Percentiles rank a stretch among this genome's conserved stretches.
phyloP scores from a whole-genome alignment of 2,113 vertebrate species.

The Albula glossodonta region DNA sequence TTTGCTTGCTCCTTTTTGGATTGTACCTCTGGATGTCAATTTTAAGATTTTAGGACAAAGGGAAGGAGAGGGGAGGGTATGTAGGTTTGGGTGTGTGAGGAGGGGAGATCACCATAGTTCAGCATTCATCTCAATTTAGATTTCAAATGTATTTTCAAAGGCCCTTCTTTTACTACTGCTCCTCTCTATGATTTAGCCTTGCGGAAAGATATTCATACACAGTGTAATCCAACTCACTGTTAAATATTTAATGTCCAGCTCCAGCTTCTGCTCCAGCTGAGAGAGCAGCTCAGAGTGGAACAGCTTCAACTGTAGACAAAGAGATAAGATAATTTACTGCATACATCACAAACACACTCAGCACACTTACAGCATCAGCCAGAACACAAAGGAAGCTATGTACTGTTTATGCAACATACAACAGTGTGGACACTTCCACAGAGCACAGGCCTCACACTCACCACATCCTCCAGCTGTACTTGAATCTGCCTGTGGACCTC shows the following conservation, averaged over 20 bases:
- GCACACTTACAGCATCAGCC: neutral
- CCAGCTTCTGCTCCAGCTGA: constrained; percentile 82
- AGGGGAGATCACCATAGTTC: neutral
- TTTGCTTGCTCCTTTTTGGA: too few relatives aligned
- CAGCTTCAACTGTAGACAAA: constrained; percentile 71
- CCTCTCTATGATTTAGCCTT: neutral
- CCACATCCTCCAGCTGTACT: constrained; percentile 81
- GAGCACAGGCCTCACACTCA: constrained; percentile 51
- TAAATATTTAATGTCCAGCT: constrained; percentile 82
- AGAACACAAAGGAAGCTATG: neutral
- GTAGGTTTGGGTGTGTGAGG: neutral
- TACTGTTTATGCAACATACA: neutral
- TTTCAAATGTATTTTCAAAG: neutral
- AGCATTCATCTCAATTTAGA: neutral
- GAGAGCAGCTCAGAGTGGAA: constrained; percentile 82
- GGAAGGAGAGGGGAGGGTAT: neutral
- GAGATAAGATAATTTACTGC: neutral
- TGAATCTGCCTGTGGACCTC: constrained; percentile 84
- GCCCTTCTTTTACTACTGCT: neutral
- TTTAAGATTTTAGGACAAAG: too few relatives aligned
- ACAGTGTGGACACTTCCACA: neutral
- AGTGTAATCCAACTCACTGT: constrained; percentile 56
- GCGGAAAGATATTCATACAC: neutral
- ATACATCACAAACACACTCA: constrained; percentile 4
- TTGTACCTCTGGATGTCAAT: too few relatives aligned